A percentile compares a stretch with the other conserved stretches of the same genome.
Conservation (phyloP, 2,113 vertebrate species). For the Trematocara nigrifrons region DNA sequence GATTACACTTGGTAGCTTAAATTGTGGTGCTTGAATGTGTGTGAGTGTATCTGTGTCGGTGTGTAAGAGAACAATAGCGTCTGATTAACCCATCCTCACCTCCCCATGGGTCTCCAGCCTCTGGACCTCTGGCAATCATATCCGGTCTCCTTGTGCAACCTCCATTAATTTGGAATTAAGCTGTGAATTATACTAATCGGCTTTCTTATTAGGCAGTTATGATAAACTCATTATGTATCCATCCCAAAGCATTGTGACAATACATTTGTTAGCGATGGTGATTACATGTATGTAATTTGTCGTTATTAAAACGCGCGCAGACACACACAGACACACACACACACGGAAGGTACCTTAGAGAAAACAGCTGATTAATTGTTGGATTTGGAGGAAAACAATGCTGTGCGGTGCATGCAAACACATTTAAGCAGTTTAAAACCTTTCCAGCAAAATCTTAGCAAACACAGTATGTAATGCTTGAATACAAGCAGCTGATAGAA, state of each 20-base stretch:
- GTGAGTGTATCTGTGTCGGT: background rate
- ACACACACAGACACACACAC: background rate
- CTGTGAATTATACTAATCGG: constrained; percentile 28
- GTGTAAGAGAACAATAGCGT: constrained; percentile 33
- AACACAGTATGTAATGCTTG: background rate
- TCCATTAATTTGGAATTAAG: constrained; percentile 30
- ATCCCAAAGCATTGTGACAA: background rate
- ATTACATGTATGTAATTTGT: constrained; percentile 1
- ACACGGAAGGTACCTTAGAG: background rate
- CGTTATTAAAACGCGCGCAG: rapidly evolving
- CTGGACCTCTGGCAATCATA: constrained; percentile 20
- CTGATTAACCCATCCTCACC: constrained; percentile 38
- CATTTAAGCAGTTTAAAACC: background rate
- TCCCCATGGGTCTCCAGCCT: background rate
- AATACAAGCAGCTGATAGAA: background rate
- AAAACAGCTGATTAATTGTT: background rate
- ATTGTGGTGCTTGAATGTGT: background rate
- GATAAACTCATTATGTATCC: background rate
- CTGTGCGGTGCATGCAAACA: background rate
- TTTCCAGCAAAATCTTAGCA: background rate
- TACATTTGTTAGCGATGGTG: background rate
- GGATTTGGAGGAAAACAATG: background rate
- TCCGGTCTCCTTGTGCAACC: background rate
- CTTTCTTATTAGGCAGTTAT: constrained; percentile 3
- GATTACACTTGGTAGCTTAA: constrained; percentile 14